Evolutionary conservation across 35 echinoderm and acorn worm genomes (phyloP).

Genomic region (Ptychodera flava): DNA sequence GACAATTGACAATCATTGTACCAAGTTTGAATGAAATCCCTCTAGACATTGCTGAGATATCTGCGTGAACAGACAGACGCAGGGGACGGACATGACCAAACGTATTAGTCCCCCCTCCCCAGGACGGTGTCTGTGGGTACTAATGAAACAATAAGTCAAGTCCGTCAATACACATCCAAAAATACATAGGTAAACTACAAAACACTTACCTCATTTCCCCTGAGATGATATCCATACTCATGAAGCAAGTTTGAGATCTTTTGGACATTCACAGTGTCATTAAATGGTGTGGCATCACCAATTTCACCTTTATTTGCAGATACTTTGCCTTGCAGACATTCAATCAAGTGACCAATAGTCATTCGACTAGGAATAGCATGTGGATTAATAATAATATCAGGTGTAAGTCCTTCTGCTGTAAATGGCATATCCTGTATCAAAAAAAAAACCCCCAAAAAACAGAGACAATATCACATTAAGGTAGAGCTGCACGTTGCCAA

Average conservation of each 20-base stretch:
- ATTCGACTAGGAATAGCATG: slow-evolving; percentile 98
- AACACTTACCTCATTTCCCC: slow-evolving; percentile 94
- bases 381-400: slow-evolving; percentile 99
- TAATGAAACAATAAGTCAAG: too few relatives aligned
- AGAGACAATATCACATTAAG: neutral
- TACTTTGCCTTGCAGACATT: slow-evolving; percentile 96
- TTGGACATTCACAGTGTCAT: slow-evolving; percentile 95
- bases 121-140: too few relatives aligned
- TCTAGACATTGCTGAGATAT: too few relatives aligned
- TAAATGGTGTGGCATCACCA: slow-evolving; percentile 95
- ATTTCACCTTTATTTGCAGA: slow-evolving; percentile 97
- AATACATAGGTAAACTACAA: too few relatives aligned
- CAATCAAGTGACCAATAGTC: slow-evolving; percentile 98
- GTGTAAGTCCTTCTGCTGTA: slow-evolving; percentile 83
- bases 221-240: slow-evolving; percentile 92
- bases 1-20: too few relatives aligned
- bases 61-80: too few relatives aligned
- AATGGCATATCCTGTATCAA: slow-evolving; percentile 86
- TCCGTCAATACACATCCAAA: too few relatives aligned
- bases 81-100: too few relatives aligned
- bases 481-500: too few relatives aligned
- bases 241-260: slow-evolving; percentile 90
- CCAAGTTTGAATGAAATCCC: too few relatives aligned
- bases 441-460: neutral
- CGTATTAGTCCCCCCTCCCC: too few relatives aligned